Evolutionary conservation across 2,797 vertebrate species (phyloP).

Genomic region (Gymnothorax javanicus): DNA sequence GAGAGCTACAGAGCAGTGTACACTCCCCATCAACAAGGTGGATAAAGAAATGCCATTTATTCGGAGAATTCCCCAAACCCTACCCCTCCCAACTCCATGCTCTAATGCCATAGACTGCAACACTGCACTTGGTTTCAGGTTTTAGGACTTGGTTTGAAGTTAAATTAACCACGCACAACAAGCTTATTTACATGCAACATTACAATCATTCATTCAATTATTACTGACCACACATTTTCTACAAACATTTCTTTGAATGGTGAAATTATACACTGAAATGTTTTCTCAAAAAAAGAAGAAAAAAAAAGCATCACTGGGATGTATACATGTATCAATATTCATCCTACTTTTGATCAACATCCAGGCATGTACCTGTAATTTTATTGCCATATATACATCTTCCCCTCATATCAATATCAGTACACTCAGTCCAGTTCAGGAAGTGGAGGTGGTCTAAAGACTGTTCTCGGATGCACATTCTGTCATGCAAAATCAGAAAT

Average conservation of each 20-base stretch:
- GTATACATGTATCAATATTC: not conserved
- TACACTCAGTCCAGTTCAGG: slow-evolving; percentile 65
- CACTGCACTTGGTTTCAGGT: slow-evolving; percentile 18
- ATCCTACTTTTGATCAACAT: not conserved
- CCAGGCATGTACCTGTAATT: slow-evolving; percentile 7
- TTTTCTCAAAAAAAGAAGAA: not conserved
- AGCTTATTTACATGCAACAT: slow-evolving; percentile 37
- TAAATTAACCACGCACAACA: slow-evolving; percentile 13
- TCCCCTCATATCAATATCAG: slow-evolving; percentile 44
- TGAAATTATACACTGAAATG: slow-evolving; percentile 45
- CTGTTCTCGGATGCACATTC: not conserved
- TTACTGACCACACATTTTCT: slow-evolving; percentile 22
- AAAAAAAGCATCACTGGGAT: not conserved
- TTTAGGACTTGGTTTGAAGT: not conserved
- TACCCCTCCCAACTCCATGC: not conserved
- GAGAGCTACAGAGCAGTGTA: slow-evolving; percentile 62
- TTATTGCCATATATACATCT: slow-evolving; percentile 16
- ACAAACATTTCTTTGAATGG: slow-evolving; percentile 21
- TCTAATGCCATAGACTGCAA: slow-evolving; percentile 25
- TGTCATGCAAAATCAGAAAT: not conserved
- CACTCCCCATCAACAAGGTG: slow-evolving; percentile 58
- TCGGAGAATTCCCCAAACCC: slow-evolving; percentile 21
- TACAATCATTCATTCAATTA: slow-evolving; percentile 23
- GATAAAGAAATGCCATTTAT: slow-evolving; percentile 50
- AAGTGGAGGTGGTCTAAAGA: not conserved